Evolutionary conservation across 2,113 vertebrate genomes (phyloP).

Genomic region (Chaetura pelagica): DNA sequence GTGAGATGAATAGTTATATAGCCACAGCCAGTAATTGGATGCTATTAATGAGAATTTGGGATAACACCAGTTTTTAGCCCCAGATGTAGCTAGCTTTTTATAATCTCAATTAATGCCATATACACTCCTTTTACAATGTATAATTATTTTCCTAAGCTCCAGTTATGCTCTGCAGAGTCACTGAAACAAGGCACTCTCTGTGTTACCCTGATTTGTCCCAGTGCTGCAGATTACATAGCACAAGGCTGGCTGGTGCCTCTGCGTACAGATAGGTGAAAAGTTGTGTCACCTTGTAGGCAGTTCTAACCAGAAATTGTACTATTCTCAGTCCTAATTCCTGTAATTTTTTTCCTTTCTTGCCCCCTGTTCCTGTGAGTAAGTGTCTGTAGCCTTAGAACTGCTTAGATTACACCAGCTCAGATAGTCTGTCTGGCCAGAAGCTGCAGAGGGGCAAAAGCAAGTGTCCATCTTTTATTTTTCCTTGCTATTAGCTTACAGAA

Average conservation of each 20-base stretch:
- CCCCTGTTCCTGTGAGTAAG: background rate
- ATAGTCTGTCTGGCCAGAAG: background rate
- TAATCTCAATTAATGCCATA: background rate
- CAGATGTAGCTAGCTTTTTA: background rate
- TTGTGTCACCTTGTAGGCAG: background rate
- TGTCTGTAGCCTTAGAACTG: background rate
- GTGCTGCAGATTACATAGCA: background rate
- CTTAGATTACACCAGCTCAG: background rate
- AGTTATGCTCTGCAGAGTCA: background rate
- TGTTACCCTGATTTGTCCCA: background rate
- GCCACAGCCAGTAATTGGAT: slow-evolving; percentile 35
- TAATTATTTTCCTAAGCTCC: slow-evolving; percentile 37
- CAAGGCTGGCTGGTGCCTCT: background rate
- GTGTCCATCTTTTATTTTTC: background rate
- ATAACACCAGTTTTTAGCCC: slow-evolving; percentile 38
- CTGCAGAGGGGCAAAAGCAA: background rate
- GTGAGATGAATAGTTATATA: slow-evolving; percentile 57
- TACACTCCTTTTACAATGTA: background rate
- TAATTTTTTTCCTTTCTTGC: background rate
- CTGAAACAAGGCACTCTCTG: background rate
- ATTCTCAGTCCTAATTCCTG: background rate
- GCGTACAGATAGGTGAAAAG: background rate
- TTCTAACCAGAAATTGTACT: background rate
- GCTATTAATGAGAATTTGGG: slow-evolving; percentile 59
- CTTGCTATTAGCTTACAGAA: background rate